Conservation (phyloP, 2,113 vertebrate genomes). For the Eurystomus gularis region DNA sequence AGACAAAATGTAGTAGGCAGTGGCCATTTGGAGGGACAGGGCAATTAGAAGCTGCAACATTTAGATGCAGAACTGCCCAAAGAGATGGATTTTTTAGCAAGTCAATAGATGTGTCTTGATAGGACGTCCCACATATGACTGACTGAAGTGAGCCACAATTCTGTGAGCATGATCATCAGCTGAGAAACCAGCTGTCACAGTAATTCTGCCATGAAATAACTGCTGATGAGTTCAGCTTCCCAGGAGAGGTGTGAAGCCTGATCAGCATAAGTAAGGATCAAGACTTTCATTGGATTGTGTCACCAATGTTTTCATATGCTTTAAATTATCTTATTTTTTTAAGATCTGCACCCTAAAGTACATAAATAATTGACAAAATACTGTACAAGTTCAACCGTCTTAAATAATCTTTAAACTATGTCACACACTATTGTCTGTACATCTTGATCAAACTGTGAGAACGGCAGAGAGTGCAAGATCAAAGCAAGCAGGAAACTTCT, state of each 20-base stretch:
- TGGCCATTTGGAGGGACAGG: not conserved
- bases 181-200: not conserved
- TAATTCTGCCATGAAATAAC: not conserved
- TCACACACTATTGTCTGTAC: not conserved
- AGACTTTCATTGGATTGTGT: not conserved
- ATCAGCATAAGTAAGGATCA: not conserved
- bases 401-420: not conserved
- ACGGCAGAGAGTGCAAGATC: not conserved
- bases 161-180: not conserved
- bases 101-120: not conserved
- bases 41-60: not conserved
- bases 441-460: not conserved
- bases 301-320: not conserved
- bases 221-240: not conserved
- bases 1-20: not conserved
- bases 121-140: not conserved
- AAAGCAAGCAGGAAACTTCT: constrained; percentile 5
- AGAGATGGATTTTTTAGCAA: not conserved
- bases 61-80: not conserved
- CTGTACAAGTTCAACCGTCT: not conserved
- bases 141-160: not conserved
- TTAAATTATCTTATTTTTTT: not conserved
- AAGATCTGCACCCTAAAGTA: not conserved
- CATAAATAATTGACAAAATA: not conserved
- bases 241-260: not conserved